A percentile compares a stretch with the other conserved stretches of the same genome.
Evolutionary conservation across 2,888 invertebrate species (phyloP).

Genomic region (Chrysolina haemoptera): DNA sequence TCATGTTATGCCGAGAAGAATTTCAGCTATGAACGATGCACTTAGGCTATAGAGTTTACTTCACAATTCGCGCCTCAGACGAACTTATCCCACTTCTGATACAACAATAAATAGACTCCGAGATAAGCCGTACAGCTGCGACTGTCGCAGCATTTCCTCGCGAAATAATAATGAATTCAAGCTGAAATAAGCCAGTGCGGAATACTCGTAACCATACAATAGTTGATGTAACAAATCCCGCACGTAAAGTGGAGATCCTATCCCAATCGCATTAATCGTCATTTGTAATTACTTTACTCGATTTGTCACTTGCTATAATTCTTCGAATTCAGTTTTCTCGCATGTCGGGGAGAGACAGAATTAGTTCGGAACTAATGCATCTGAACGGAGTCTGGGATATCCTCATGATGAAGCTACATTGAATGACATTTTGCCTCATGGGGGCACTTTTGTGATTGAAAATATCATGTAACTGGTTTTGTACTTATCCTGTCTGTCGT

Average conservation of each 20-base stretch:
- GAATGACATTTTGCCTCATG: no score
- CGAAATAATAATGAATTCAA: slow-evolving; percentile 19
- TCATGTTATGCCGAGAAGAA: no score
- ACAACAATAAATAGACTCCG: slow-evolving; percentile 25
- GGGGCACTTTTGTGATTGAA: no score
- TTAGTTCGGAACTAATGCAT: no score
- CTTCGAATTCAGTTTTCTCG: background rate
- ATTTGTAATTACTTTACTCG: slow-evolving; percentile 33
- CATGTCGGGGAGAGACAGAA: no score
- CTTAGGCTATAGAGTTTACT: no score
- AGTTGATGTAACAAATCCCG: slow-evolving; percentile 26
- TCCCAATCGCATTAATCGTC: slow-evolving; percentile 39
- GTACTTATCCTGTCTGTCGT: no score
- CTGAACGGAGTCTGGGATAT: no score
- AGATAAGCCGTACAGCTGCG: slow-evolving; percentile 21
- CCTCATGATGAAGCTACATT: no score
- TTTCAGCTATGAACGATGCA: no score
- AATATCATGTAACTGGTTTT: no score
- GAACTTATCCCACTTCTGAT: slow-evolving; percentile 25
- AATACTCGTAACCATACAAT: slow-evolving; percentile 4
- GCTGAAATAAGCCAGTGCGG: slow-evolving; percentile 20
- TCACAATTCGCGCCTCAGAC: background rate
- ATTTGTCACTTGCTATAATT: slow-evolving; percentile 1
- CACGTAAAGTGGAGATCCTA: slow-evolving; percentile 25
- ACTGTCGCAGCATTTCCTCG: slow-evolving; percentile 12